Evolutionary conservation across 2,797 vertebrate genomes (phyloP).

Genomic region (Danio aesculapii): DNA sequence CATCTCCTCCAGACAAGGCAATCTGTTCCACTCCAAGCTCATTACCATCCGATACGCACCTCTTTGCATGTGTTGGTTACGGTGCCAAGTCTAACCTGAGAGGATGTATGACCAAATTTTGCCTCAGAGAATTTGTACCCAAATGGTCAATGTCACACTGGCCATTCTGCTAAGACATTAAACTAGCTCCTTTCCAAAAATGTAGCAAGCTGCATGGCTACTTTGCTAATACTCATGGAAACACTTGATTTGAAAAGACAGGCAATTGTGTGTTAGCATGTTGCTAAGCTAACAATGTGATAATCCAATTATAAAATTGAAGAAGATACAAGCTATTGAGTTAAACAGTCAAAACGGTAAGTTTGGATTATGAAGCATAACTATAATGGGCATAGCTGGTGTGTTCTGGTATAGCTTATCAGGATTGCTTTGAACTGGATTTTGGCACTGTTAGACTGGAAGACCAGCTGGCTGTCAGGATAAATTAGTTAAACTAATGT

Average conservation of each 20-base stretch:
- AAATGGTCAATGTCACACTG: background rate
- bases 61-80: constrained; percentile 51
- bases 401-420: no score
- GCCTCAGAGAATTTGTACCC: constrained; percentile 7
- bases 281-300: background rate
- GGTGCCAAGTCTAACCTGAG: constrained; percentile 29
- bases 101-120: constrained; percentile 54
- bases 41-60: constrained; percentile 68
- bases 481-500: background rate
- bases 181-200: background rate
- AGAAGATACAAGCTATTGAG: background rate
- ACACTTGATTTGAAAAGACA: background rate
- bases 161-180: background rate
- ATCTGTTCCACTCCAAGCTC: constrained; percentile 78
- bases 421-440: background rate
- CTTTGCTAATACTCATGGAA: background rate
- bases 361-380: background rate
- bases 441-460: background rate
- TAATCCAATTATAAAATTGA: background rate
- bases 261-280: background rate
- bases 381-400: background rate
- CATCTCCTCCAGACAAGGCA: constrained; percentile 64
- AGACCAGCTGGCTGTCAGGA: background rate
- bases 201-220: background rate
- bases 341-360: background rate